Evolutionary conservation across 2,797 vertebrate genomes (phyloP), one percentile per base, ranked within the genome.

Genomic region (Xenops minutus): DNA sequence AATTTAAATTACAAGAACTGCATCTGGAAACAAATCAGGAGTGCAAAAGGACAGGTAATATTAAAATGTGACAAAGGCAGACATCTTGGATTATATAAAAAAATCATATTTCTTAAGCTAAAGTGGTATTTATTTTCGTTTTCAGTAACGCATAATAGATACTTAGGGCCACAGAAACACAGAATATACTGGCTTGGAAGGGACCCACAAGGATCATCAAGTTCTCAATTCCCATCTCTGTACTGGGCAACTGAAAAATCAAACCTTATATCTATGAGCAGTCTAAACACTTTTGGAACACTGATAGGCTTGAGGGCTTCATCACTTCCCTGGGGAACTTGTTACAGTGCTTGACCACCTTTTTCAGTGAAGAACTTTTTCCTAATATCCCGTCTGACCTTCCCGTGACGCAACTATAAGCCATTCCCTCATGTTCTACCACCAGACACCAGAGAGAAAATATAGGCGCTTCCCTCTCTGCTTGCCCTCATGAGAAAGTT

Each of bases 91-190:
- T 86, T 89, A 44, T 21, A 36, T 7, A 84, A 76, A 66, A 89
- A 85, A 85, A 83, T 37, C 2, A 0, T 49, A 39, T 84, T 92
- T 90, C 62, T 71, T 67, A 34, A 44, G 29, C 7, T 62, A 62
- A 93, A 78, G 78, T 63, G 39, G 24, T 55, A 84, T 84, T 94
- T 32, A 23, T 83, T 88, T 88, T 52, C 69, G 10, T 74, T 94
- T 92, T 89, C 59, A 71, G 12, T 43, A 74, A 27, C 22, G 16
- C 5, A 1, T 43, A 67, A 48, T 14, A 88, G 34, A 71, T 78
- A 61, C 84, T 44, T 89, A 27, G 24, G 32, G 18, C 54, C 49
- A 67, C 1, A 32, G 13, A 54, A 56, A n/a, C 49, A 55, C 27
- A 66, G 51, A 80, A 32, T 18, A 66, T 34, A 17, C 46, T 74